Base-by-base conservation (phyloP, 1,140 invertebrate species). In the Drosophila prosaltans region DNA sequence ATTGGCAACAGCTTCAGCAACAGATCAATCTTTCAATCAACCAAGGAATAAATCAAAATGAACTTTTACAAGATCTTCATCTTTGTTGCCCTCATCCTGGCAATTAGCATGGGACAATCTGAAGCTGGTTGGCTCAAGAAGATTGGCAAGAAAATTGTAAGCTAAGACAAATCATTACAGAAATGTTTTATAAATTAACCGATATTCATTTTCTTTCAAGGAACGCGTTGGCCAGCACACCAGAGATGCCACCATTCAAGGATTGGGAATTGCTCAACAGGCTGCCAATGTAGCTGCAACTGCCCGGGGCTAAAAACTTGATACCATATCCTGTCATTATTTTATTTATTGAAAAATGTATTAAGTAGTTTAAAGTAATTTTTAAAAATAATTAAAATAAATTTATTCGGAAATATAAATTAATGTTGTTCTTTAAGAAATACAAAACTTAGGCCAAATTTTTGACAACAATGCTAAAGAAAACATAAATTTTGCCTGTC, bases 101-200 rank as follows among this genome's bases (percentile, higher is more conserved):
- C 85, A 16, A 72, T 91, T 21, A 80, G 76, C 39, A 10, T 86
- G 48, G 78, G 90, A 21, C 74, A 91, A 63, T 84, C 80, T 1
- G 75, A 90, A 3, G 90, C 89, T 7, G 80, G 80, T 16, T 91
- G 82, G 85, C 61, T 91, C 0, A 88, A 90, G 62, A 90, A 89
- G 26, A 71, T 90, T 65, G 82, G 83, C 65, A 86, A 91, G 72
- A 85, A 73, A 83, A 55, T 91, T 16, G 90, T 90, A 83, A 91
- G 90, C 78, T 1, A 5, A 21, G 0, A 9, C 48, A 16, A 24
- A 36, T 1, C 3, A 6, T 0, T 1, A 11, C 32, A 10, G 11
- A 3, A 55, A 36, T 51, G 3, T 24, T 28, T 8, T 1, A 30
- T 2, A 30, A 30, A 30, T 26, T 10, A 7, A 2, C 21, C 57